phyloP scores from a whole-genome alignment of 2,113 vertebrate genomes.

The Mustela nigripes region DNA sequence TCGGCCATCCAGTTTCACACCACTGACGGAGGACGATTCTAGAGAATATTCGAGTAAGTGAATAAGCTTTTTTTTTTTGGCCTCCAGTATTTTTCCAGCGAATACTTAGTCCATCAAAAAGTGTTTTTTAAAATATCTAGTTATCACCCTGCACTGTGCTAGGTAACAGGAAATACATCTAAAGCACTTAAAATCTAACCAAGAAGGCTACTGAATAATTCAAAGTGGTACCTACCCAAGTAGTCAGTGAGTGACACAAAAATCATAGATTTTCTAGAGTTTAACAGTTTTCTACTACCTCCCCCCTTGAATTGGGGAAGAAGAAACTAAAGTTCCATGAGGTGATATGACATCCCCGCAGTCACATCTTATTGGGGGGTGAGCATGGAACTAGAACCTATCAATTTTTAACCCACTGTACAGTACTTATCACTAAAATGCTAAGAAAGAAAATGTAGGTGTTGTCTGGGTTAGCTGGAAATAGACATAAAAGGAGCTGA shows the following conservation, averaged over 20 bases:
- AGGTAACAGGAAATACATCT: constrained; percentile 42
- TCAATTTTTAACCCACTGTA: neutral
- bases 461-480: neutral
- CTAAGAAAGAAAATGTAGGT: neutral
- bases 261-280: constrained; percentile 42
- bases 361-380: neutral
- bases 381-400: neutral
- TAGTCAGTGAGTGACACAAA: constrained; percentile 6
- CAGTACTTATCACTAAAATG: neutral
- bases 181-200: constrained; percentile 33
- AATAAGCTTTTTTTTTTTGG: neutral
- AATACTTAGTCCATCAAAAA: constrained; percentile 51
- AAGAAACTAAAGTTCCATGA: constrained; percentile 16
- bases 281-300: neutral
- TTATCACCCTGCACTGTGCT: constrained; percentile 46
- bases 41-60: constrained; percentile 3
- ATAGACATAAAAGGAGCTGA: neutral
- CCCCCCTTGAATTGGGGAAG: neutral
- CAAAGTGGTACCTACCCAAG: constrained; percentile 32
- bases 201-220: constrained; percentile 70
- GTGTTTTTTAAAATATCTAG: neutral
- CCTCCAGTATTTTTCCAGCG: constrained; percentile 14
- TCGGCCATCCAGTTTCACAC: neutral
- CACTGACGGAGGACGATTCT: neutral
- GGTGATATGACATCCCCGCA: neutral